Base-by-base conservation (phyloP, 2,797 vertebrate genomes). In the Onychomys leucogaster region DNA sequence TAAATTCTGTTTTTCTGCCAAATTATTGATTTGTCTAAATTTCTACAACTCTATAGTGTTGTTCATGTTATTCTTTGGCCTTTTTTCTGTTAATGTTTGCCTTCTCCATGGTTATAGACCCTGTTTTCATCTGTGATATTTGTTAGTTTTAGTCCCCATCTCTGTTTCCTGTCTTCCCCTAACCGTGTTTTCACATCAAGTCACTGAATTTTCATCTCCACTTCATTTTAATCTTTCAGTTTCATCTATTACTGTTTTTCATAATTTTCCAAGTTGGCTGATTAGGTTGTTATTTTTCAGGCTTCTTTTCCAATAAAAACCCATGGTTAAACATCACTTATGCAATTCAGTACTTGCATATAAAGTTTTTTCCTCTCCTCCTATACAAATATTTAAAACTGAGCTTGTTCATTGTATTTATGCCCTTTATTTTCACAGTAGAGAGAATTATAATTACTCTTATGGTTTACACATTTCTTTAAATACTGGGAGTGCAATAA, bases 201-300 rank as follows among this genome's bases (percentile, higher is more conserved):
- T 91, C 10, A 52, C 41, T 78, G 37, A 89, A 65, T 91, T 95
- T 96, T 75, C 37, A 59, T 88, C 52, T 43, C 25, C 19, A 21
- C 6, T 32, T 32, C 5, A 19, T 75, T 88, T 73, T 32, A 41
- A 10, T 57, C n/a, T 87, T 94, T 92, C 21, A 78, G 19, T 75
- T 87, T 88, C 63, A 81, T 81, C 71, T 93, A 6, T 91, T 91
- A 75, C 12, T 94, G 6, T 84, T 95, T 96, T 96, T 93, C 43
- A 89, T 82, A 27, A 88, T 96, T 92, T 89, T 32, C 21, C 63
- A 86, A 78, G 6, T 61, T 81, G 43, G 13, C 55, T 80, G 25
- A 29, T 59, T 89, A 89, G 10, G 29, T 82, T 94, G 81, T 75
- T 96, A 65, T 84, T 85, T 88, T 95, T 95, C 1, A 92, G 41